Conservation (phyloP, 64 coral and sea anemone species). For the Catalaphyllia jardinei region DNA sequence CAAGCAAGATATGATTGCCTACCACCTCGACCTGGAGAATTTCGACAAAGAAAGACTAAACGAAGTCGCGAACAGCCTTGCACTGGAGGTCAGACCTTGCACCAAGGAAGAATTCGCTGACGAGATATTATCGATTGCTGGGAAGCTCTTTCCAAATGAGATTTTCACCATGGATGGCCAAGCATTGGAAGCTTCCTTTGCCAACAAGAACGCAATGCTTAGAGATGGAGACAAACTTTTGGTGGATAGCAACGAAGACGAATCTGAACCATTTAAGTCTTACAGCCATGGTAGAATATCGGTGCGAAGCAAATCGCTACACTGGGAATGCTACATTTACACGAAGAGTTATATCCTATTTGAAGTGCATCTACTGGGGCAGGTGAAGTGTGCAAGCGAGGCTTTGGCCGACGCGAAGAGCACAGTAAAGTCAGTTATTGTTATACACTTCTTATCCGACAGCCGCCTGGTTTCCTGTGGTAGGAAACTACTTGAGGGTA, state of each 20-base stretch:
- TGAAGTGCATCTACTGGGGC: slow-evolving; percentile 29
- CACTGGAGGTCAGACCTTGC: slow-evolving; percentile 5
- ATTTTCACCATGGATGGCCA: slow-evolving; percentile 13
- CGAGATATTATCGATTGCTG: slow-evolving; percentile 18
- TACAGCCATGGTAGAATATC: slow-evolving; percentile 14
- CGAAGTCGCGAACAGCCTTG: not conserved
- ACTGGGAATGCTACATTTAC: slow-evolving; percentile 24
- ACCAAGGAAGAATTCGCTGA: slow-evolving; percentile 36
- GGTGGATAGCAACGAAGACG: slow-evolving; percentile 16
- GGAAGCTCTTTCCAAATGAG: slow-evolving; percentile 22
- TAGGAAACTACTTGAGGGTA: slow-evolving; percentile 12
- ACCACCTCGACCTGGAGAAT: slow-evolving; percentile 5
- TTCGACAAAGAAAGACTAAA: slow-evolving; percentile 7
- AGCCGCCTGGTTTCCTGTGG: slow-evolving; percentile 20
- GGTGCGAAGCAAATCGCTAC: not conserved
- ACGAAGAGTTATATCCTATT: not conserved
- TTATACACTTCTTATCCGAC: slow-evolving; percentile 17
- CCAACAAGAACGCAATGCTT: slow-evolving; percentile 13
- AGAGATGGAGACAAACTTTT: slow-evolving; percentile 11
- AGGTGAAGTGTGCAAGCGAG: slow-evolving; percentile 15
- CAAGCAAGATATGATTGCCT: slow-evolving; percentile 28
- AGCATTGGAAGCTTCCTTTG: not conserved
- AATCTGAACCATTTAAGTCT: slow-evolving; percentile 25
- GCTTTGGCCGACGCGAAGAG: not conserved
- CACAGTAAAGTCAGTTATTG: not conserved